Base-by-base conservation (phyloP, 2,113 vertebrate species). In the Capreolus pygargus region DNA sequence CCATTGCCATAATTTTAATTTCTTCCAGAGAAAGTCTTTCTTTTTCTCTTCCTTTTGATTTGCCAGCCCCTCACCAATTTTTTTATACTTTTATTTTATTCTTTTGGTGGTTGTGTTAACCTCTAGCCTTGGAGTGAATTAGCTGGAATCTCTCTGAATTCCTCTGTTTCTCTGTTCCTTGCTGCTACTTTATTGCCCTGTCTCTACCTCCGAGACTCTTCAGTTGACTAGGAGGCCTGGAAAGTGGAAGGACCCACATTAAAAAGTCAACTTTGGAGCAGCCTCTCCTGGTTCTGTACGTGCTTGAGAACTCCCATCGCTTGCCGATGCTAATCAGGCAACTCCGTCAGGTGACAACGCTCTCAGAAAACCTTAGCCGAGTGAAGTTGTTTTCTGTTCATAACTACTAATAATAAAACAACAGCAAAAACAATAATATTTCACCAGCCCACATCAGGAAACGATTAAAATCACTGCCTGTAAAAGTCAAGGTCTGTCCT, bases 91-190 rank as follows among this genome's bases (percentile, higher is more conserved):
- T 74, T 7, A 14, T 43, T 74, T 61, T 25, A 43, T 76, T 97
- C 76, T 96, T 89, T 47, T 2, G 12, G 50, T 93, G 95, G 85
- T 98, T 98, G 96, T 87, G 91, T 98, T 98, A 98, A 98, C 78
- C 97, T 98, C 86, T 97, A 97, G 78, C 94, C 83, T 98, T 97
- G 90, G 82, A 98, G 95, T 98, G 98, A 97, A 98, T 97, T 98
- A 98, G 93, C 93, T 52, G 74, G 95, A 98, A 86, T 98, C 87
- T 98, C 97, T 98, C 98, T 96, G 98, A 98, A 95, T 98, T 97
- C 97, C 98, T 98, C 98, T 99, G 98, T 98, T 98, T 99, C 97
- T 99, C 97, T 99, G 95, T 98, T 98, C 97, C 98, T 98, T 97
- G 97, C n/a, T 97, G 95, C 89, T 98, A 76, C 95, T 98, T 97